These are phyloP conservation scores for Macrochelys suwanniensis DNA, from an alignment of 2,797 vertebrate species.

Conservation along the genomic window DNA sequence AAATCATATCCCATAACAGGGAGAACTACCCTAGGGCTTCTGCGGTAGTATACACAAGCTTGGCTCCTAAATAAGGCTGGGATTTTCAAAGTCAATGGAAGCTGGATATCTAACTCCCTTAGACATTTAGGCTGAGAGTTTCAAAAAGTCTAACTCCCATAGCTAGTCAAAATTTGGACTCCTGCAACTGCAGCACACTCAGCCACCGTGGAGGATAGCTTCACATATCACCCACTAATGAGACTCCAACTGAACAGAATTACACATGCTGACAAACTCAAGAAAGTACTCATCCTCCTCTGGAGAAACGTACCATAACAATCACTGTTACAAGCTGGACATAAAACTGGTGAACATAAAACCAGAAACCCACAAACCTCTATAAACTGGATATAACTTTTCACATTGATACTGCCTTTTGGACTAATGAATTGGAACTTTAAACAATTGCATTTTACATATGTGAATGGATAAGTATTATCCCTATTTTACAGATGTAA, in stretches of 20 bases:
- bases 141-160: neutral
- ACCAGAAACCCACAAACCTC: neutral
- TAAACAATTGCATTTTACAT: neutral
- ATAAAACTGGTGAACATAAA: neutral
- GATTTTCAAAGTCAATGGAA: neutral
- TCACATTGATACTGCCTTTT: neutral
- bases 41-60: fast-evolving
- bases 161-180: neutral
- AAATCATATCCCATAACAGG: neutral
- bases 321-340: neutral
- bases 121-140: neutral
- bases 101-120: neutral
- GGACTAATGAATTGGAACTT: neutral
- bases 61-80: neutral
- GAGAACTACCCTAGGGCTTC: neutral
- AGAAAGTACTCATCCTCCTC: neutral
- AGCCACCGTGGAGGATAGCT: neutral
- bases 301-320: neutral
- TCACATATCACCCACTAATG: neutral
- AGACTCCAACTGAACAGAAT: neutral
- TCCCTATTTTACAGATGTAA: neutral
- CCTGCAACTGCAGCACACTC: neutral
- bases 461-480: neutral
- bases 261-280: neutral
- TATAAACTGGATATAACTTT: neutral